phyloP scores from a whole-genome alignment of 1,140 invertebrate species.

The Pseudomyrmex cubaensis region DNA sequence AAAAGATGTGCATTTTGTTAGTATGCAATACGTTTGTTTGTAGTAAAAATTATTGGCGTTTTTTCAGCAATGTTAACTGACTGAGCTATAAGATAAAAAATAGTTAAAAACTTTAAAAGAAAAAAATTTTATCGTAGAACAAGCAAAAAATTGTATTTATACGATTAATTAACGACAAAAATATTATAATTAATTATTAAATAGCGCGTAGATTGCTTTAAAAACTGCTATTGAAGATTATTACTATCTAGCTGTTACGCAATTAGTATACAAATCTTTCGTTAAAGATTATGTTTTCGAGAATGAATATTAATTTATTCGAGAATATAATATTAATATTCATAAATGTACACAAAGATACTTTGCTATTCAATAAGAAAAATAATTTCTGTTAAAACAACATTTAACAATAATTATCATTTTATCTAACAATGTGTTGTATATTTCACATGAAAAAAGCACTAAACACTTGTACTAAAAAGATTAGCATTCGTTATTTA shows the following conservation, averaged over 20 bases:
- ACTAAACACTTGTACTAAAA: no score
- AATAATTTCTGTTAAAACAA: neutral
- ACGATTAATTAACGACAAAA: no score
- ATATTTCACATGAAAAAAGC: no score
- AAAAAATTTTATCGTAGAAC: neutral
- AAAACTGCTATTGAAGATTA: constrained; percentile 5
- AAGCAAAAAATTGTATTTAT: no score
- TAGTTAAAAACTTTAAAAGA: neutral
- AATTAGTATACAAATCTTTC: neutral
- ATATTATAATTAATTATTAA: neutral
- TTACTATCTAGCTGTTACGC: neutral
- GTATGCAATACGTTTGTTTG: constrained; percentile 31
- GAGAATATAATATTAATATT: no score
- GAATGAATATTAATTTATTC: no score
- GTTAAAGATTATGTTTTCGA: neutral
- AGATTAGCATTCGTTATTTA: neutral
- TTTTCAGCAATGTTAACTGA: neutral
- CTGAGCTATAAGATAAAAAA: neutral
- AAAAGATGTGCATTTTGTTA: neutral
- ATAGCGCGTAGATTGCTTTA: neutral
- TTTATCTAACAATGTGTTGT: neutral
- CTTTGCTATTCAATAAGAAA: neutral
- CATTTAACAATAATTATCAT: neutral
- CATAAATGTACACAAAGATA: no score
- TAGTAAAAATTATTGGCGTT: constrained; percentile 31